These are phyloP conservation scores for Cephus sareptanus DNA, from an alignment of 2,888 invertebrate species.

Conservation along the genomic window DNA sequence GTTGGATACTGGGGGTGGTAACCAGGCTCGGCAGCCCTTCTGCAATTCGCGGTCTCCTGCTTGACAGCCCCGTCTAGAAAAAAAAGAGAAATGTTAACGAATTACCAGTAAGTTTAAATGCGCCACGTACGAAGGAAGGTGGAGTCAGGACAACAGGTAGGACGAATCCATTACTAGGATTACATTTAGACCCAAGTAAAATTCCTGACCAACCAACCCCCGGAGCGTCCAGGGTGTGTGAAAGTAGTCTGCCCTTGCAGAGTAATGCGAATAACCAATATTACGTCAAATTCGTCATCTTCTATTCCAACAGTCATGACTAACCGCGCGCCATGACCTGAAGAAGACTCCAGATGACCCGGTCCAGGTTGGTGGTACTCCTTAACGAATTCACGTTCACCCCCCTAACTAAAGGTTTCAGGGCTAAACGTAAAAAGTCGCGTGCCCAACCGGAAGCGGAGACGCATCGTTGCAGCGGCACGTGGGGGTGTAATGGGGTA, in stretches of 20 bases:
- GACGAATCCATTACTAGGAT: neutral
- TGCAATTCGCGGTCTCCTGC: conserved; percentile 46
- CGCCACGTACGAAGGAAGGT: neutral
- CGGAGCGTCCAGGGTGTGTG: neutral
- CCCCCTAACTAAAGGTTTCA: neutral
- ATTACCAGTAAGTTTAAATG: neutral
- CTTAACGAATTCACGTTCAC: neutral
- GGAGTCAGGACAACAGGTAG: neutral
- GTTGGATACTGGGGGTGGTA: conserved; percentile 44
- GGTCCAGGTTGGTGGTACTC: neutral
- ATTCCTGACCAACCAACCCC: neutral
- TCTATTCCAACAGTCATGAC: neutral
- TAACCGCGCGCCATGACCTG: neutral
- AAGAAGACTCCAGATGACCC: neutral
- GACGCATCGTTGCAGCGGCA: conserved; percentile 58
- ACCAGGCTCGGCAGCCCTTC: conserved; percentile 35
- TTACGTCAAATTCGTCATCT: neutral
- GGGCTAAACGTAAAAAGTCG: conserved; percentile 33
- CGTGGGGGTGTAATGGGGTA: conserved; percentile 43
- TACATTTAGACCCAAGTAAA: neutral
- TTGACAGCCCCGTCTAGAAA: conserved; percentile 37
- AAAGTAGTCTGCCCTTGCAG: neutral
- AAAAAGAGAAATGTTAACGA: neutral
- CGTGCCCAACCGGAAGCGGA: conserved; percentile 57
- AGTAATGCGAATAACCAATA: neutral